phyloP scores from a whole-genome alignment of 2,113 vertebrate species.

The Barnardius zonarius region DNA sequence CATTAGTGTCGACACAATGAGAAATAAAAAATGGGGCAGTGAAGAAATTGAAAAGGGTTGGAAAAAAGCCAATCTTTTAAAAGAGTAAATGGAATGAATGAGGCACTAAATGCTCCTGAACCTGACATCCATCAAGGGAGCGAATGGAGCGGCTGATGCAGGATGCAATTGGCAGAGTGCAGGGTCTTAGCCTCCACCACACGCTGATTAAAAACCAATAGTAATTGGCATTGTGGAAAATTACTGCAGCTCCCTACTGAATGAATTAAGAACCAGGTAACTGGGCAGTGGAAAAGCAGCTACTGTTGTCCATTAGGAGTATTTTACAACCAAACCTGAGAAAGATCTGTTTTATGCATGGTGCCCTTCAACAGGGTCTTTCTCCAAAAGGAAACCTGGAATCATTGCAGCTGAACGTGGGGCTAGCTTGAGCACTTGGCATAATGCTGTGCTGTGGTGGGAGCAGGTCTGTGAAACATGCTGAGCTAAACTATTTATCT shows the following conservation, averaged over 20 bases:
- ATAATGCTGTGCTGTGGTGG: not conserved
- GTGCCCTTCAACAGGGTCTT: not conserved
- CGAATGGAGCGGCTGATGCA: not conserved
- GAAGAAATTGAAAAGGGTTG: constrained; percentile 29
- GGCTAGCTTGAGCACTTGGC: not conserved
- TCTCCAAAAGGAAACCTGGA: not conserved
- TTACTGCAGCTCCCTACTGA: not conserved
- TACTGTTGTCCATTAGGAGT: not conserved
- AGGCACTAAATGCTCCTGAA: not conserved
- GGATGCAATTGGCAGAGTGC: not conserved
- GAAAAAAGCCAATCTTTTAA: constrained; percentile 41
- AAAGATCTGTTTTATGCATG: not conserved
- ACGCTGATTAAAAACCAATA: not conserved
- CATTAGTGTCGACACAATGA: constrained; percentile 2
- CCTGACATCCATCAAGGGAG: not conserved
- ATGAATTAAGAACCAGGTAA: not conserved
- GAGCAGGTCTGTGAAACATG: not conserved
- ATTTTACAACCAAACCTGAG: not conserved
- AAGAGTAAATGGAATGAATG: constrained; percentile 12
- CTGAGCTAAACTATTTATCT: not conserved
- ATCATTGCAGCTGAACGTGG: accelerated
- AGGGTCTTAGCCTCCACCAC: not conserved
- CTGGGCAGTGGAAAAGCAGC: accelerated
- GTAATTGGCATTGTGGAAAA: not conserved
- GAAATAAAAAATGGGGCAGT: constrained; percentile 22